These are phyloP conservation scores for Malurus splendens DNA, from an alignment of 2,797 vertebrate species.

Conservation along the genomic window DNA sequence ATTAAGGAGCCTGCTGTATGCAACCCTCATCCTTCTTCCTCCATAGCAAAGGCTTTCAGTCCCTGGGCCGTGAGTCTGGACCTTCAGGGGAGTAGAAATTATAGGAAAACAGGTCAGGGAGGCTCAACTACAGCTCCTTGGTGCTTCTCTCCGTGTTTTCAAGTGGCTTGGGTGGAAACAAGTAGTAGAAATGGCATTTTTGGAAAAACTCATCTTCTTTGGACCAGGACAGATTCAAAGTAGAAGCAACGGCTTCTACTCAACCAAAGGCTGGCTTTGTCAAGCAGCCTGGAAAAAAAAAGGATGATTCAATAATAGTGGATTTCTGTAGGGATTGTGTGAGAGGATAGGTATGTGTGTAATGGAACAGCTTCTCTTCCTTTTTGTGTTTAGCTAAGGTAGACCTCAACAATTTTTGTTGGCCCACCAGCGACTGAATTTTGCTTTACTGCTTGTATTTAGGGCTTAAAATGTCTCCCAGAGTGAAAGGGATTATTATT, in stretches of 20 bases:
- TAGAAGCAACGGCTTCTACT: not conserved
- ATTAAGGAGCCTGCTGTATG: slow-evolving; percentile 51
- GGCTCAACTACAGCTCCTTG: not conserved
- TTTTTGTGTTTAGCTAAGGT: not conserved
- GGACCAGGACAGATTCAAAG: not conserved
- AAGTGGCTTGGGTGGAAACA: not conserved
- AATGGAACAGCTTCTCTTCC: not conserved
- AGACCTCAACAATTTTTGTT: not conserved
- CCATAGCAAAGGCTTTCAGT: slow-evolving; percentile 28
- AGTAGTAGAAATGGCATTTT: not conserved
- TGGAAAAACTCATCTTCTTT: not conserved
- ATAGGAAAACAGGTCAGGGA: not conserved
- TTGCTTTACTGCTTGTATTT: not conserved
- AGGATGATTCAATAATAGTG: not conserved
- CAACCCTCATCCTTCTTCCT: slow-evolving; percentile 49
- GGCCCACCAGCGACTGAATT: not conserved
- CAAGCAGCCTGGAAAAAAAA: not conserved
- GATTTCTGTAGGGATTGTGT: not conserved
- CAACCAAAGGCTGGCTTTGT: not conserved
- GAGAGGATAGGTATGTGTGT: not conserved
- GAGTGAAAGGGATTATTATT: not conserved
- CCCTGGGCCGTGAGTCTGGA: not conserved
- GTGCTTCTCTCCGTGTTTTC: not conserved
- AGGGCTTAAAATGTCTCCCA: not conserved
- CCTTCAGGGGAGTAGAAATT: not conserved